Percentiles rank a stretch among this genome's conserved stretches.
These are phyloP conservation scores for Dryoscopus gambensis DNA, from an alignment of 2,113 vertebrate species.

Conservation along the genomic window DNA sequence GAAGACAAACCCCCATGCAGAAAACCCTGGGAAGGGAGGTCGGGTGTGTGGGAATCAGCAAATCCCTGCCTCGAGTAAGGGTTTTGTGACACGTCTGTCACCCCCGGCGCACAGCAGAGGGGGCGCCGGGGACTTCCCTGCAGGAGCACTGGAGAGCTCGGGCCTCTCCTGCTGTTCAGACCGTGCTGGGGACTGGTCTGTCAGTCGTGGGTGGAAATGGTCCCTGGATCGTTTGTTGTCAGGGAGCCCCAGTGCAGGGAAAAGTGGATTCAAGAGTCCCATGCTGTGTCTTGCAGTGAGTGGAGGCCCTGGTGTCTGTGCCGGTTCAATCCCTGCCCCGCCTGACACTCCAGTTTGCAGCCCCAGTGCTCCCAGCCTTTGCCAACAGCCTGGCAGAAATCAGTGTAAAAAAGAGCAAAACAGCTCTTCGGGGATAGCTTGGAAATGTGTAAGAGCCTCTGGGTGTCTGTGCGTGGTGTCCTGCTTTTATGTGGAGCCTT, in stretches of 20 bases:
- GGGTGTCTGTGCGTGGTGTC: background rate
- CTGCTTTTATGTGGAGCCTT: background rate
- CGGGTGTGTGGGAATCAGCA: background rate
- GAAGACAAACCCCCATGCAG: background rate
- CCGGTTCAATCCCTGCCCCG: background rate
- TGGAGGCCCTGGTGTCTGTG: background rate
- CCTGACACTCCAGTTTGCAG: background rate
- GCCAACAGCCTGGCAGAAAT: background rate
- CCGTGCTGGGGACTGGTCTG: background rate
- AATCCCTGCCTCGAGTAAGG: background rate
- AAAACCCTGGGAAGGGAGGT: background rate
- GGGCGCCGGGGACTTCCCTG: accelerated
- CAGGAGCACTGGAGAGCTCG: accelerated
- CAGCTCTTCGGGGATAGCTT: background rate
- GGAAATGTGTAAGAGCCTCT: background rate
- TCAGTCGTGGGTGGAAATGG: background rate
- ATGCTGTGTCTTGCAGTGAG: background rate
- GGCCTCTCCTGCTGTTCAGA: background rate
- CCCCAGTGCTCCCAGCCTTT: background rate
- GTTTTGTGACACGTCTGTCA: background rate
- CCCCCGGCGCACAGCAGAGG: background rate
- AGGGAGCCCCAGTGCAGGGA: background rate
- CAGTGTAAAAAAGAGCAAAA: background rate
- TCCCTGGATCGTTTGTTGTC: background rate
- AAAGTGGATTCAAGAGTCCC: background rate